Evolutionary conservation across 2,797 vertebrate species (phyloP), one percentile per base, ranked within the genome.

Genomic region (Lagodon rhomboides): DNA sequence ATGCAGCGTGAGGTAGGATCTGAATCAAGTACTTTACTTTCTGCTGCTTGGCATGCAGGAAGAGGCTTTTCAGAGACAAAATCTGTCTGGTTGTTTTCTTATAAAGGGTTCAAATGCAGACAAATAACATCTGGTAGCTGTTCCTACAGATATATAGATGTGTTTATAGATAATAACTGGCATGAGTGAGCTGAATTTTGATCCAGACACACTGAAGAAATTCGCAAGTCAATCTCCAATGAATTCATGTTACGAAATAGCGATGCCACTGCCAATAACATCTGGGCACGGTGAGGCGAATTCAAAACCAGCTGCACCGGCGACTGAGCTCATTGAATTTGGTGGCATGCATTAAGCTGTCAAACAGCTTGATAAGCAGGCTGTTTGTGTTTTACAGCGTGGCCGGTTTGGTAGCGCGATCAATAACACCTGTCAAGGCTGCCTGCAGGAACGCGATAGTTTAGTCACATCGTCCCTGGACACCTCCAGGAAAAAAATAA

Each of bases 351-450:
- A 18, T 87, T 65, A 68, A 67, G 85, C 84, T 77, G 87, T 72
- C 71, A 53, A 77, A 72, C 86, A 87, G 86, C 84, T 91, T 86
- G 78, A 88, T 69, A 51, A 85, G 72, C 80, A 53, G 77, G 64
- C 85, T 86, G 77, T 73, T 85, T 77, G 59, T 78, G 83, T 82
- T 84, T 82, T 79, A 55, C 73, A 66, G 47, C 30, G 41, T 18
- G 62, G 78, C 78, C 71, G 50, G 41, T 82, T 73, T 69, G 77
- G 60, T n/a, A 3, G 38, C 49, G 59, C 41, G 25, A 84, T 87
- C 80, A 81, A 80, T 84, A 83, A 78, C 79, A 79, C 30, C 79
- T 90, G 78, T 85, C 86, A 85, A 16, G 73, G 15, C 64, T 56
- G 51, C 75, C 70, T 30, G 70, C 49, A 22, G 25, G 22, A 41